A percentile compares a stretch with the other conserved stretches of the same genome.
phyloP scores from a whole-genome alignment of 64 coral and sea anemone species.

The Montipora cactus region DNA sequence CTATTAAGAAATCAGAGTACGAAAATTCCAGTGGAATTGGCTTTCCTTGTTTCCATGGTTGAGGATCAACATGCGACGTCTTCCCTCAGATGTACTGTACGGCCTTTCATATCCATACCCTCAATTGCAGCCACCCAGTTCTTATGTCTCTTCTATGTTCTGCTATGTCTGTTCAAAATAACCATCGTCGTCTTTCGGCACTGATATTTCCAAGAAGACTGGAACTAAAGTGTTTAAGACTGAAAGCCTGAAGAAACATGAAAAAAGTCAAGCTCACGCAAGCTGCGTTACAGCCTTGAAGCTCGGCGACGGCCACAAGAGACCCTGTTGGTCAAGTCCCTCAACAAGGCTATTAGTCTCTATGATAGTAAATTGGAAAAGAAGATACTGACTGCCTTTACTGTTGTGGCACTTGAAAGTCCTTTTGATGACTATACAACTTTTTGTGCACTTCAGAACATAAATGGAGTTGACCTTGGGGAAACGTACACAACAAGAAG shows the following conservation, averaged over 20 bases:
- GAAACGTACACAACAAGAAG: slow-evolving; percentile 46
- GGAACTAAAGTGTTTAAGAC: slow-evolving; percentile 30
- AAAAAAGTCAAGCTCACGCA: slow-evolving; percentile 20
- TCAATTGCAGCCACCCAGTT: neutral
- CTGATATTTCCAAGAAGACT: slow-evolving; percentile 32
- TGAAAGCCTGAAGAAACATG: slow-evolving; percentile 46
- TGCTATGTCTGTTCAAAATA: neutral
- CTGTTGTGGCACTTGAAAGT: slow-evolving; percentile 41
- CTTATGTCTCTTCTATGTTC: neutral
- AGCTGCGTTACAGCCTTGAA: slow-evolving; percentile 13
- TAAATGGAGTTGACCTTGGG: slow-evolving; percentile 45
- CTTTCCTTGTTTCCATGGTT: slow-evolving; percentile 34
- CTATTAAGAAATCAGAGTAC: slow-evolving; percentile 1
- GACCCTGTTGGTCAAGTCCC: neutral
- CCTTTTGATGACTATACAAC: slow-evolving; percentile 60
- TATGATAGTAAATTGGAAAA: slow-evolving; percentile 36
- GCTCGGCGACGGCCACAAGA: neutral
- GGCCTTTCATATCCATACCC: neutral
- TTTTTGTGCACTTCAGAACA: slow-evolving; percentile 55
- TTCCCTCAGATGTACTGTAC: neutral
- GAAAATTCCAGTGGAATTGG: slow-evolving; percentile 49
- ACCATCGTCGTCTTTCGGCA: neutral
- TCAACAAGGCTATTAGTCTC: neutral
- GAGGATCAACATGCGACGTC: slow-evolving; percentile 2
- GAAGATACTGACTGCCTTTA: slow-evolving; percentile 61